A percentile compares a stretch with the other conserved stretches of the same genome.
These are phyloP conservation scores for Pasiphila rectangulata DNA, from an alignment of 2,888 invertebrate genomes.

Conservation along the genomic window DNA sequence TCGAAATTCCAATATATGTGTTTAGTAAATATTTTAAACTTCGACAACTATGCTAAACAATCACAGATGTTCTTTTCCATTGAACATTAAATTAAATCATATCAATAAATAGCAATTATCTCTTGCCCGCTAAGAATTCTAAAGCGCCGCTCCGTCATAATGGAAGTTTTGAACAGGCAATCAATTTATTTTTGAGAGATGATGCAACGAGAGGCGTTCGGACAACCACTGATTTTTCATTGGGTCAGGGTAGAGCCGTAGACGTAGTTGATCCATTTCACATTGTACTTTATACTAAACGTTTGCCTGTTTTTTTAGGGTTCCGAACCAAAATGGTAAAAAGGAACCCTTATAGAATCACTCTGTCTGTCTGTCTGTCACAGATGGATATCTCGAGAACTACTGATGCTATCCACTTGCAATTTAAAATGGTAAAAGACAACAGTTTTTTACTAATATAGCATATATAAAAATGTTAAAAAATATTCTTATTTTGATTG, in stretches of 20 bases:
- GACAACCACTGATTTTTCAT: slow-evolving; percentile 44
- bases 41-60: not conserved
- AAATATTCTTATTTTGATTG: too few relatives aligned
- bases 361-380: too few relatives aligned
- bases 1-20: not conserved
- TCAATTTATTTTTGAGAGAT: slow-evolving; percentile 44
- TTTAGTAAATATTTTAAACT: slow-evolving; percentile 1
- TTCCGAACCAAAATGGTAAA: too few relatives aligned
- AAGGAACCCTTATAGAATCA: too few relatives aligned
- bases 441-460: too few relatives aligned
- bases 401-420: too few relatives aligned
- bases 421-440: too few relatives aligned
- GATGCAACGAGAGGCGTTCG: slow-evolving; percentile 44
- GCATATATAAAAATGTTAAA: too few relatives aligned
- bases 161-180: slow-evolving; percentile 38
- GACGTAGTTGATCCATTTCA: slow-evolving; percentile 35
- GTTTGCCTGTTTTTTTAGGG: too few relatives aligned
- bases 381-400: too few relatives aligned
- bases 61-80: slow-evolving; percentile 14
- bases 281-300: too few relatives aligned
- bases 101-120: slow-evolving; percentile 14
- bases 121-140: slow-evolving; percentile 16
- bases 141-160: slow-evolving; percentile 18
- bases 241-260: slow-evolving; percentile 34
- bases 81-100: slow-evolving; percentile 2